A percentile compares a stretch with the other conserved stretches of the same genome.
phyloP scores from a whole-genome alignment of 1,140 invertebrate species.

The Pachyrhynchus sulphureomaculatus region DNA sequence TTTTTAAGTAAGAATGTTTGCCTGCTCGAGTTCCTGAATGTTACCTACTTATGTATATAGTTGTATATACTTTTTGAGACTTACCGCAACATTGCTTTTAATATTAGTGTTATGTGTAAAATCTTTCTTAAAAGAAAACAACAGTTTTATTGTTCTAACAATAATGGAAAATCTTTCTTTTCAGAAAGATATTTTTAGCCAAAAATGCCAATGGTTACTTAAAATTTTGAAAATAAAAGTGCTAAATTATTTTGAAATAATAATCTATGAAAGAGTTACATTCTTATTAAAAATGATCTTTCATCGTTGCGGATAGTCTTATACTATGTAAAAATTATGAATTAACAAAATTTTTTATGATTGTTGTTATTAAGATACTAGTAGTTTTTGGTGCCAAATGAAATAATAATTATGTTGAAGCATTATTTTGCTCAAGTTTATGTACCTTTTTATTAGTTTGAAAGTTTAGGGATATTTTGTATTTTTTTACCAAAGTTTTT shows the following conservation, averaged over 20 bases:
- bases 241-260: no score
- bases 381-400: slow-evolving; percentile 2
- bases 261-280: no score
- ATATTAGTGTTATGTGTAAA: neutral
- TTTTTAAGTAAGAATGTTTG: neutral
- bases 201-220: neutral
- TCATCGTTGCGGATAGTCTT: neutral
- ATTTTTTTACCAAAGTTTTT: neutral
- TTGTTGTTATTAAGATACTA: neutral
- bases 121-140: no score
- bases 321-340: neutral
- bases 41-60: no score
- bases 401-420: neutral
- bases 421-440: slow-evolving; percentile 6
- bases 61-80: no score
- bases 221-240: neutral
- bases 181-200: no score
- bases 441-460: slow-evolving; percentile 10
- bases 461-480: neutral
- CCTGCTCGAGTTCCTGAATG: neutral
- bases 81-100: no score
- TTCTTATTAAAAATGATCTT: no score
- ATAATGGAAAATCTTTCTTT: no score
- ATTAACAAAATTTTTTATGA: neutral
- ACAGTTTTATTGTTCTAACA: no score